Evolutionary conservation across 2,888 invertebrate genomes (phyloP).

Genomic region (Pristionchus maxplancki): DNA sequence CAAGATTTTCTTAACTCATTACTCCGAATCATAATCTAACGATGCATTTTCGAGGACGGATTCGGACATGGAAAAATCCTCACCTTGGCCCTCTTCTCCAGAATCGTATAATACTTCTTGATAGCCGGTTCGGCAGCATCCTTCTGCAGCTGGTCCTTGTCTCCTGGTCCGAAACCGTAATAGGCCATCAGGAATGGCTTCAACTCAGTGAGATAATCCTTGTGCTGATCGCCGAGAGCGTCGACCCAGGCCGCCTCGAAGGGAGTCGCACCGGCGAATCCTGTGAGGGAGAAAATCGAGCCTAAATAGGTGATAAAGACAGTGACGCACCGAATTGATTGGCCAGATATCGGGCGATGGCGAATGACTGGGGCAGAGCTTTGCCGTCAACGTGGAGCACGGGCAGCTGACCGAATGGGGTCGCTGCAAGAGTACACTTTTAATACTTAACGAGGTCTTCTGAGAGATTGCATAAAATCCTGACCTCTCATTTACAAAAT

Average conservation of each 20-base stretch:
- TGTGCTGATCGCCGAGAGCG: slow-evolving; percentile 63
- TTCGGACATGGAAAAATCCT: too few species aligned
- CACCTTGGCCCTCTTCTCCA: slow-evolving; percentile 46
- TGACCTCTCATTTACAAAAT: too few species aligned
- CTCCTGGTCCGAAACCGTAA: slow-evolving; percentile 61
- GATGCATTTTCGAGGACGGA: too few species aligned
- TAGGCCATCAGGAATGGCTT: slow-evolving; percentile 57
- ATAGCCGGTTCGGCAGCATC: slow-evolving; percentile 19
- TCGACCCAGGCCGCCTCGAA: slow-evolving; percentile 64
- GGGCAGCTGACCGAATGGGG: slow-evolving; percentile 50
- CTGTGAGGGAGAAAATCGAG: slow-evolving; percentile 43
- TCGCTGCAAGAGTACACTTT: slow-evolving; percentile 16
- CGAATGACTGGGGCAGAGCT: slow-evolving; percentile 50
- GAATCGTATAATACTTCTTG: not conserved
- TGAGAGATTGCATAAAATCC: too few species aligned
- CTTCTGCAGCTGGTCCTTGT: slow-evolving; percentile 51
- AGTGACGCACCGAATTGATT: slow-evolving; percentile 53
- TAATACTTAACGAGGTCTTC: too few species aligned
- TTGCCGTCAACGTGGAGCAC: slow-evolving; percentile 41
- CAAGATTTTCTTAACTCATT: not conserved
- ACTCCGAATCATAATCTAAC: too few species aligned
- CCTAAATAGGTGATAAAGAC: not conserved
- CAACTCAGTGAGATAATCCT: slow-evolving; percentile 61
- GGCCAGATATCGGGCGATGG: slow-evolving; percentile 56
- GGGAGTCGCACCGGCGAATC: slow-evolving; percentile 61